phyloP scores from a whole-genome alignment of 2,888 invertebrate genomes.

The Cerastis leucographa region DNA sequence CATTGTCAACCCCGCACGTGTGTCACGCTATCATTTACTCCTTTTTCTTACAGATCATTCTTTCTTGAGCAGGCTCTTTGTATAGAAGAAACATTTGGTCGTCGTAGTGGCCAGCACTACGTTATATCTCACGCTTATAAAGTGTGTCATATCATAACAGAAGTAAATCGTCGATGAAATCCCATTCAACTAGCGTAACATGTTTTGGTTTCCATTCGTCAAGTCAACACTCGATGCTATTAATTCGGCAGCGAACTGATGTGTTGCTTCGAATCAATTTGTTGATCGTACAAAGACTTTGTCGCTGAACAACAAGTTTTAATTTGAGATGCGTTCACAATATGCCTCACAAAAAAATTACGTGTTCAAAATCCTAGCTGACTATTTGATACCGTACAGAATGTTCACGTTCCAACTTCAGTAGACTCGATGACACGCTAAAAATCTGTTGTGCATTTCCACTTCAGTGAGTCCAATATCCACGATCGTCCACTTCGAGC shows the following conservation, averaged over 20 bases:
- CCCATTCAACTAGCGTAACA: conserved; percentile 40
- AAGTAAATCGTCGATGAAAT: conserved; percentile 40
- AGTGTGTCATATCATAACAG: conserved; percentile 29
- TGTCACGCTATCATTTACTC: neutral
- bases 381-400: neutral
- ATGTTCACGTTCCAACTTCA: neutral
- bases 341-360: no score
- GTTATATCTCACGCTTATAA: conserved; percentile 39
- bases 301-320: conserved; percentile 14
- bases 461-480: conserved; percentile 12
- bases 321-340: conserved; percentile 11
- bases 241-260: conserved; percentile 39
- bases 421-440: neutral
- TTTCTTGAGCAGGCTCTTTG: conserved; percentile 11
- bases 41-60: conserved; percentile 6
- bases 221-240: conserved; percentile 39
- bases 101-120: conserved; percentile 5
- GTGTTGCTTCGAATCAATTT: conserved; percentile 39
- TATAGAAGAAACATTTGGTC: conserved; percentile 19
- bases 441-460: conserved; percentile 7
- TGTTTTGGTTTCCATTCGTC: conserved; percentile 45
- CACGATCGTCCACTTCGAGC: neutral
- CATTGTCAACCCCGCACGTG: conserved; percentile 11
- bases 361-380: neutral
- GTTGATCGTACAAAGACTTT: conserved; percentile 16